These are phyloP conservation scores for Chelon labrosus DNA, from an alignment of 2,797 vertebrate genomes.

Conservation along the genomic window DNA sequence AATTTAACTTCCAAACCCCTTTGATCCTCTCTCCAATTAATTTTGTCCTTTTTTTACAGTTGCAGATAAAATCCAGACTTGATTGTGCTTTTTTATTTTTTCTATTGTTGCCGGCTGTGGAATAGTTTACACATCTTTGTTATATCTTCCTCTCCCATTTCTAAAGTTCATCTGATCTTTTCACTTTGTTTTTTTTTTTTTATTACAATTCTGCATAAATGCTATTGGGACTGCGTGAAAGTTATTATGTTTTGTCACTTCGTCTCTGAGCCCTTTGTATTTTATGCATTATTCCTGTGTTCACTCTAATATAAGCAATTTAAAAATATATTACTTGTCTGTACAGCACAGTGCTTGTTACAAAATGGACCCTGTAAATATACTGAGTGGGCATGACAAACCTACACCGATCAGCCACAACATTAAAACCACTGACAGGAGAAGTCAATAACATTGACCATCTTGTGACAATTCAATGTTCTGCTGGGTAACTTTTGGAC, in stretches of 20 bases:
- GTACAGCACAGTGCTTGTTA: no score
- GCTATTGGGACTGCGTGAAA: conserved; percentile 7
- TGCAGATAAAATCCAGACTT: conserved; percentile 35
- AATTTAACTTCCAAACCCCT: conserved; percentile 44
- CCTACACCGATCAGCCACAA: no score
- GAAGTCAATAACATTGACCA: no score
- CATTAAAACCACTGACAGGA: no score
- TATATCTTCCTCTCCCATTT: conserved; percentile 23
- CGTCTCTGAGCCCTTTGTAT: neutral
- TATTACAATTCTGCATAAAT: conserved; percentile 45
- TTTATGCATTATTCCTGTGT: conserved; percentile 7
- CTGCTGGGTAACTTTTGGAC: no score
- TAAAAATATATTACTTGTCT: no score
- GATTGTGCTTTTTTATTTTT: conserved; percentile 36
- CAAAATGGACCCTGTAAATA: no score
- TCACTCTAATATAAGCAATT: neutral
- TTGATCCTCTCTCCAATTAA: conserved; percentile 66
- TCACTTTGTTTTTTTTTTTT: conserved; percentile 17
- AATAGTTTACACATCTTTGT: conserved; percentile 32
- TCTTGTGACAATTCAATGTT: no score
- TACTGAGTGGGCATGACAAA: no score
- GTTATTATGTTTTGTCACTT: conserved; percentile 10
- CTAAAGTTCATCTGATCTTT: conserved; percentile 42
- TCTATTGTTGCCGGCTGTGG: conserved; percentile 25
- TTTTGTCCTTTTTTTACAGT: conserved; percentile 47